Evolutionary conservation across 2,113 vertebrate species (phyloP), one percentile per base, ranked within the genome.

Genomic region (Sander vitreus): DNA sequence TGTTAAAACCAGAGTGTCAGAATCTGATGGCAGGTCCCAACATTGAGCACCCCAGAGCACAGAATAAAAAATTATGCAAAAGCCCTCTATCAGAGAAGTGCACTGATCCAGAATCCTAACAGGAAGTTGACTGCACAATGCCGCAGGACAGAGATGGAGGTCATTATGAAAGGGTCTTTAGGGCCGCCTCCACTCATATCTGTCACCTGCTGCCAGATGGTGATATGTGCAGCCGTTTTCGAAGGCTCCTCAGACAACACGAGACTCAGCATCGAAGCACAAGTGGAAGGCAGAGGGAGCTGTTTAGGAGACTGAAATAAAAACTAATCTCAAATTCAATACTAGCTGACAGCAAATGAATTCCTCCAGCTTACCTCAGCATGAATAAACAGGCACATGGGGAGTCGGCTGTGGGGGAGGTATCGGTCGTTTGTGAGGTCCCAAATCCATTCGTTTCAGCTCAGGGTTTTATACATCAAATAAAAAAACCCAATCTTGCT

Each of bases 271-370:
- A 68, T 60, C 62, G 57, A 25, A 23, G 79, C 79, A 68, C 21
- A 68, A 90, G 89, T 91, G 86, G 94, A 91, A 94, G 89, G 90
- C 94, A 90, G 84, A 95, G 95, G 93, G 90, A 92, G 95, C 95
- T 93, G 93, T 95, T 96, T 95, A 95, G 96, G 93, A 94, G 92
- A 90, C 93, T 95, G 94, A 97, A 97, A 97, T 96, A 97, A 97
- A 97, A 96, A 96, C 95, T 95, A 92, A 97, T 97, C 96, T 97
- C 95, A 95, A 96, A 97, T 97, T 96, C 96, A 97, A 96, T 96
- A 96, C 95, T 94, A 91, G 96, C 96, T 97, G 97, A 97, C 96
- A 97, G 96, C 96, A 96, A 96, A 96, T 97, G 96, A 97, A 97
- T 97, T 96, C 95, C 94, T 95, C 92, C 94, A 96, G 96, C 96